Conservation (phyloP, 2,888 invertebrate species). For the Nineta flava region DNA sequence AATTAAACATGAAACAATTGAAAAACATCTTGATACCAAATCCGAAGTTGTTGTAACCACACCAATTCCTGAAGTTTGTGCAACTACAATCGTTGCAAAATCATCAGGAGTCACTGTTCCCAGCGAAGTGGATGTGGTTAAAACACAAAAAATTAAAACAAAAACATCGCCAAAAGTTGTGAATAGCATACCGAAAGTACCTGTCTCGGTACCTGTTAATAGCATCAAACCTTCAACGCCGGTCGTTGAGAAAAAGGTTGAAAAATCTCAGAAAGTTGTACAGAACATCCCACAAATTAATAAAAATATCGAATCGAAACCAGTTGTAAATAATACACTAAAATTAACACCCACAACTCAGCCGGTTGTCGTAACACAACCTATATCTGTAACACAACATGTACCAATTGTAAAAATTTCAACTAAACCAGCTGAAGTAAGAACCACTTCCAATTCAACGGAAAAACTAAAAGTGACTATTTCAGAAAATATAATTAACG, state of each 20-base stretch:
- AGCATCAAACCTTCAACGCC: constrained; percentile 21
- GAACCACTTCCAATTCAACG: too few relatives aligned
- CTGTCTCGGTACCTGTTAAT: background rate
- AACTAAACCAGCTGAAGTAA: background rate
- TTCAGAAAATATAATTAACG: background rate
- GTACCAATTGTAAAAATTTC: background rate
- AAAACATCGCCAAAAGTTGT: background rate
- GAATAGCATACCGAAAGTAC: background rate
- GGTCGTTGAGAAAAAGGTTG: constrained; percentile 29
- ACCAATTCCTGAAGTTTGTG: background rate
- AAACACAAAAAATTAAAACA: background rate
- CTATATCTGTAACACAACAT: background rate
- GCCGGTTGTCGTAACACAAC: constrained; percentile 14
- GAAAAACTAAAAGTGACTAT: background rate
- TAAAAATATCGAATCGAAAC: background rate
- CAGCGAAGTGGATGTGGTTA: constrained; percentile 10
- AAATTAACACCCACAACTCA: constrained; percentile 18
- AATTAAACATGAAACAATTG: constrained; percentile 1
- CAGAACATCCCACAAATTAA: constrained; percentile 10
- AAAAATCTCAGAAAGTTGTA: constrained; percentile 16
- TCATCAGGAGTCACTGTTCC: constrained; percentile 12
- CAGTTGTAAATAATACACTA: background rate
- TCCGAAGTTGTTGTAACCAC: background rate
- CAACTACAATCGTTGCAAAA: background rate
- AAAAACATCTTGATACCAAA: background rate